Evolutionary conservation across 1,140 invertebrate genomes (phyloP), one percentile per base, ranked within the genome.

Genomic region (Lutraria rhynchaena): DNA sequence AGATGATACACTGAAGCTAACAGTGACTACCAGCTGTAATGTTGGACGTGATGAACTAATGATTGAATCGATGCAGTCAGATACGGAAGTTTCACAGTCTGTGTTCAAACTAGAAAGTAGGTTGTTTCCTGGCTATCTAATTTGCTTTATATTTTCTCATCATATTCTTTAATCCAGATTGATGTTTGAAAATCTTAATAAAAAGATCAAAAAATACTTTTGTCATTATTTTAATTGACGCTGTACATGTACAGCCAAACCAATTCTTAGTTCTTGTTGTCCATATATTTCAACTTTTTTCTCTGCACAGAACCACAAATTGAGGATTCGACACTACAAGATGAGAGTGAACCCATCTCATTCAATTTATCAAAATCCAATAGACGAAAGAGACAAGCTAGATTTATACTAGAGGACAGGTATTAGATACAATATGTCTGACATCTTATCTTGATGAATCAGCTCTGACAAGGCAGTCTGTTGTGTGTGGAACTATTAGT

Each of bases 321-420:
- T 11, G 35, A 71, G 31, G 69, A 71, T 7, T 71, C 19, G 0
- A 57, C 15, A 3, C 9, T 55, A 2, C 17, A 55, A 13, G 69
- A 71, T 4, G 69, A 71, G 15, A 41, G 33, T 35, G 69, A 71
- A 57, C 49, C 35, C 0, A 27, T 71, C 1, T 33, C 37, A 37
- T 31, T 31, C 4, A 55, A n/a, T 31, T 11, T 5, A 37, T 35
- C 31, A 9, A 19, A 27, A 7, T n/a, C n/a, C n/a, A n/a, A n/a
- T n/a, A 55, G n/a, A 41, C 46, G 29, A 9, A 53, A 22, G 57
- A 41, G 63, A 29, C 63, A 49, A 1, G 17, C 41, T 7, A 67
- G 63, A 24, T 71, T 24, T n/a, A 71, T 71, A 5, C 46, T 71
- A n/a, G 69, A 71, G 37, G 69, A 71, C 35, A 71, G 69, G 69